Conservation (phyloP, 1,140 invertebrate genomes). For the Stenopsyche tienmushanensis region DNA sequence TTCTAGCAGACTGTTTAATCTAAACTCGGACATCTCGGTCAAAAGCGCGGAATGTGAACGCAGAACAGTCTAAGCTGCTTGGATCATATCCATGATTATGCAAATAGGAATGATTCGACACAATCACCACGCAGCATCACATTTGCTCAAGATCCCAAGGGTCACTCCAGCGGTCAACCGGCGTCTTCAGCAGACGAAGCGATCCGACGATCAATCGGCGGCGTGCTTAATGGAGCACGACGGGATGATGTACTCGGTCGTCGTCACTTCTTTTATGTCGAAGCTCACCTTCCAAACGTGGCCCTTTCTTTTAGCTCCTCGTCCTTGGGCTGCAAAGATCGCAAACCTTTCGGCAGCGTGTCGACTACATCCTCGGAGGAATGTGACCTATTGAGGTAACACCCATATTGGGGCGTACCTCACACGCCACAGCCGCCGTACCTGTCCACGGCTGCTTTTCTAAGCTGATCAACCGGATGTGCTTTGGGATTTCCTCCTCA, state of each 20-base stretch:
- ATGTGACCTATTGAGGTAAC: constrained; percentile 31
- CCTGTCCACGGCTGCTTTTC: not conserved
- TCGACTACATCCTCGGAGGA: constrained; percentile 20
- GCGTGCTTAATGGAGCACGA: not conserved
- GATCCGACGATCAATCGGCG: not conserved
- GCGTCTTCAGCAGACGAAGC: not conserved
- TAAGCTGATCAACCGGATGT: not conserved
- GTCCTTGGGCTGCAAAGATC: constrained; percentile 21
- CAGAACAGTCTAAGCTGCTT: too few species aligned
- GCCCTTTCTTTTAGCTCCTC: not conserved
- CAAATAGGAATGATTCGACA: too few species aligned
- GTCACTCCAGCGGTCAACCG: not conserved
- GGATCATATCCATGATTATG: too few species aligned
- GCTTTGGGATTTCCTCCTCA: too few species aligned
- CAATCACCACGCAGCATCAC: too few species aligned
- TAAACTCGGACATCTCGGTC: too few species aligned
- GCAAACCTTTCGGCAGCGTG: constrained; percentile 18
- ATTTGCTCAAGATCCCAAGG: too few species aligned
- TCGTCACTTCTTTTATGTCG: not conserved
- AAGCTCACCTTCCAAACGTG: not conserved
- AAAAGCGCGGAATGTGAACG: too few species aligned
- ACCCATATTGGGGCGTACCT: constrained; percentile 12
- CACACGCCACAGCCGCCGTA: too few species aligned
- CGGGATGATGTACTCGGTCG: not conserved
- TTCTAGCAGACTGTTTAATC: too few species aligned